Base-by-base conservation (phyloP, 2,888 invertebrate genomes). In the Antheraea assamensis region DNA sequence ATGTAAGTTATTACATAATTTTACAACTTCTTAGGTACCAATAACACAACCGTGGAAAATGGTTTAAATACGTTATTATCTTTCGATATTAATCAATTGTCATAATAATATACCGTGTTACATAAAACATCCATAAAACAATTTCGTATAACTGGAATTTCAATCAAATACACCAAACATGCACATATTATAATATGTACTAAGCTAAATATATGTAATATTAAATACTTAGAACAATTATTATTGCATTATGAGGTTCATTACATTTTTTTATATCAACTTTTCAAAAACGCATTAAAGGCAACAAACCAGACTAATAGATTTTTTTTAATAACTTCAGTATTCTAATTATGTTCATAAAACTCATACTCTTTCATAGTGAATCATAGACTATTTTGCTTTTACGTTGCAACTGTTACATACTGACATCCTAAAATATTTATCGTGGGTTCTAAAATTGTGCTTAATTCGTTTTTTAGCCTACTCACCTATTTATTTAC, bases 191-290 rank as follows among this genome's bases (percentile, higher is more conserved):
- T 27, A 61, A 61, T 24, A 19, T 10, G 17, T 30, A 21, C 68
- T 68, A n/a, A 31, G 19, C 21, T 68, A 68, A n/a, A 66, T 24
- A 31, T 21, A 31, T 66, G 15, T 66, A 35, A 35, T 68, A 68
- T 8, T 68, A 68, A 35, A 35, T 68, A 21, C 35, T 68, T 35
- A 68, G 15, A 68, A 68, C 68, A 68, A 68, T 68, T 74, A 68
- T 68, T 74, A 74, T 74, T 74, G 74, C 72, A 58, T 74, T 68
- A 35, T n/a, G 61, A 27, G 61, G 30, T 64, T 30, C 13, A 64
- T 30, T 27, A 61, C 0, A 17, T 5, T 17, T 64, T 17, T 64
- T 64, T 27, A 17, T 17, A 64, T 30, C 30, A 7, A 42, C 7
- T 19, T 30, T 27, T 21, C 61, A 64, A 64, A 64, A 30, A 30